Evolutionary conservation across 2,888 invertebrate species (phyloP), one percentile per base, ranked within the genome.

Genomic region (Tiliacea aurago): DNA sequence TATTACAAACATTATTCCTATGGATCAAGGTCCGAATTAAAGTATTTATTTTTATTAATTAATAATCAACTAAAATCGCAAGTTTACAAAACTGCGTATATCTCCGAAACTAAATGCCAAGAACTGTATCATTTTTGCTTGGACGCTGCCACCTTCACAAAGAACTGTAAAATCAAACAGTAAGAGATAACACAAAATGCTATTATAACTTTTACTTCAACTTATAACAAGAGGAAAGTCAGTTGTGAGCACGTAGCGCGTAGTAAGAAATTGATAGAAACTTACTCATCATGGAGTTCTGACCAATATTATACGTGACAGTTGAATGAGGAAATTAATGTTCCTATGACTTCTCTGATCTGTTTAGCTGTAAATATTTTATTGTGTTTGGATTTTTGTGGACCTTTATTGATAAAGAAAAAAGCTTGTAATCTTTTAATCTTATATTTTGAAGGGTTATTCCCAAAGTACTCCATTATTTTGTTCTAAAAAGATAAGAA

Each of bases 211-310:
- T 81, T 62, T 73, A 70, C 63, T 82, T 28, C 0, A 79, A 82
- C 70, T 81, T 77, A 33, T 73, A 81, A 78, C 72, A 56, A 83
- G 74, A 70, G 68, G 64, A 71, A 65, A 80, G 61, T 58, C 63
- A 76, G 68, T 74, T 85, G 71, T 74, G 72, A 79, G 77, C 88
- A 87, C 89, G 87, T 87, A 79, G 77, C 88, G 86, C 89, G 87
- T 87, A 79, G 37, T 45, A 37, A 33, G 62, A 67, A 74, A 79
- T 76, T 80, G 76, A 76, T 80, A 37, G 71, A 75, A 81, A 81
- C 68, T 62, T 53, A n/a, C 11, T 20, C 51, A 62, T 61, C 20
- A 41, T 47, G 56, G 64, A 72, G 37, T 80, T 72, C 73, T 20
- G 37, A 75, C 23, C 67, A 87, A 86, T 85, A 68, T 70, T 64